A percentile compares a stretch with the other conserved stretches of the same genome.
Conservation (phyloP, 2,113 vertebrate genomes). For the Copsychus sechellarum region DNA sequence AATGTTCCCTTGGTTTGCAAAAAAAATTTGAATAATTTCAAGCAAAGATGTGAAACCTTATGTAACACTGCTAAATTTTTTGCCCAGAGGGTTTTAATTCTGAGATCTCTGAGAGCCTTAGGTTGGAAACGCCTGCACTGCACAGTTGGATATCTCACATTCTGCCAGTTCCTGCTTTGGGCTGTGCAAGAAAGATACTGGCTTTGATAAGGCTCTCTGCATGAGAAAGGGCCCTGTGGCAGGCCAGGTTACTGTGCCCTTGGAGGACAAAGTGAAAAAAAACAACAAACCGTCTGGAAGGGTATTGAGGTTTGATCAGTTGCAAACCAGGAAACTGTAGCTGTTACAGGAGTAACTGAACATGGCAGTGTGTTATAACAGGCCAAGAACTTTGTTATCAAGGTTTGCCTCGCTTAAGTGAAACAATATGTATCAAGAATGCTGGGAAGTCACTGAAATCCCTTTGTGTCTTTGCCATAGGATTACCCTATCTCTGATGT, state of each 20-base stretch:
- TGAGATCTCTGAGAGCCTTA: not conserved
- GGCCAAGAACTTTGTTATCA: not conserved
- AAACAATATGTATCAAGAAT: not conserved
- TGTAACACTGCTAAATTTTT: not conserved
- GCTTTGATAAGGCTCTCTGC: not conserved
- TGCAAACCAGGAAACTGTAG: not conserved
- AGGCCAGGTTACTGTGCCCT: not conserved
- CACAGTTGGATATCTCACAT: not conserved
- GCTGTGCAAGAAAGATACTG: not conserved
- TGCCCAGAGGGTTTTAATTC: not conserved
- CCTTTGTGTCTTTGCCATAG: conserved; percentile 58
- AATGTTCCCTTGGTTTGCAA: not conserved
- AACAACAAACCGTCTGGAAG: not conserved
- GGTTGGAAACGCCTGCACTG: not conserved
- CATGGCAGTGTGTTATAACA: rapidly evolving
- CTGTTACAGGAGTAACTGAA: not conserved
- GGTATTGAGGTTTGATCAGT: not conserved
- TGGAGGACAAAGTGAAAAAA: not conserved
- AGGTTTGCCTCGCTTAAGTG: not conserved
- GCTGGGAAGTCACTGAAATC: not conserved
- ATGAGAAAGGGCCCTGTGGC: not conserved
- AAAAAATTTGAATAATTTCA: not conserved
- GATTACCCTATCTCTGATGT: conserved; percentile 97
- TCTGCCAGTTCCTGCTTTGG: conserved; percentile 10
- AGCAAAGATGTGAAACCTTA: not conserved